Conservation (phyloP, 2,888 invertebrate species). For the Hyles lineata region DNA sequence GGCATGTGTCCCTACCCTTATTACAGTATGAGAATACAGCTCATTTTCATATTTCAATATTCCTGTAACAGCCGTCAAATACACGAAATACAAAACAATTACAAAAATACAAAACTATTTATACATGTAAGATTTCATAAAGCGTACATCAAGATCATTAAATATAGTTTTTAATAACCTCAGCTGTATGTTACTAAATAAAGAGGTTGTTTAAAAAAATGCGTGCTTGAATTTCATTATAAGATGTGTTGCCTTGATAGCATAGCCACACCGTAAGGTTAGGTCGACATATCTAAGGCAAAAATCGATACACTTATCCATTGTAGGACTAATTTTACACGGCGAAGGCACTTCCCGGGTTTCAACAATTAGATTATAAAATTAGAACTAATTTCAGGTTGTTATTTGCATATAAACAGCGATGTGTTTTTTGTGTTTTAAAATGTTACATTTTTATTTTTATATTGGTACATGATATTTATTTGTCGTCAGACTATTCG, state of each 20-base stretch:
- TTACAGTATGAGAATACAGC: no score
- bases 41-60: no score
- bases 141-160: no score
- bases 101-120: no score
- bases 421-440: not conserved
- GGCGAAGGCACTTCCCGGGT: not conserved
- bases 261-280: not conserved
- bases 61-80: no score
- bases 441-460: not conserved
- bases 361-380: conserved; percentile 10
- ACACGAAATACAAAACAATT: no score
- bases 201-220: not conserved
- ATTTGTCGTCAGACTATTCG: no score
- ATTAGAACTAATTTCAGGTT: not conserved
- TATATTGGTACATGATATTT: no score
- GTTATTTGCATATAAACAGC: not conserved
- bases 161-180: no score
- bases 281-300: not conserved
- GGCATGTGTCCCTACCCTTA: no score
- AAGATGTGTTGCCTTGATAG: not conserved
- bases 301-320: not conserved
- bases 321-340: not conserved
- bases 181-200: not conserved
- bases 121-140: no score
- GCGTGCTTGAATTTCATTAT: not conserved